Evolutionary conservation across 1,140 invertebrate species (phyloP), one percentile per base, ranked within the genome.

Genomic region (Cotesia glomerata): DNA sequence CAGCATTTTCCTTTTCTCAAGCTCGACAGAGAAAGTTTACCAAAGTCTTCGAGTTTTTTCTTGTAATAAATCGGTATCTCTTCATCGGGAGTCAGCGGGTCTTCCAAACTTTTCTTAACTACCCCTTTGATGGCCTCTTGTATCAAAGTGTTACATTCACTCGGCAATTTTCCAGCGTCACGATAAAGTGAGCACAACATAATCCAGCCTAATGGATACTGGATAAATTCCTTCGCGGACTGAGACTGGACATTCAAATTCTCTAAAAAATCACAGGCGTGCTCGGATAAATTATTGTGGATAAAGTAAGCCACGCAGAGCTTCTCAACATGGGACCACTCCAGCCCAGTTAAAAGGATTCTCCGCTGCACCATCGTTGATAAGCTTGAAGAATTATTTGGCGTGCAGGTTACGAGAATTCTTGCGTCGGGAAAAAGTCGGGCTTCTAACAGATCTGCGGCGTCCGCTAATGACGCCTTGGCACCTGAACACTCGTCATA

Each of bases 161-260:
- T 75, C 39, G 83, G 83, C 16, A 85, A 63, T 5, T 77, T 78
- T 14, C 83, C 80, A 32, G 79, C 80, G 51, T 86, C 84, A 69
- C 82, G 75, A 54, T 88, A 89, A 0, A 89, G 81, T 39, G 85
- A 83, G 71, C 88, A 89, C 7, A 90, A 82, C 76, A 89, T 81
- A 16, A 90, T 82, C 81, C 89, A 90, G 61, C 90, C 88, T 0
- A 89, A 82, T 3, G 89, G 89, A 74, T 88, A 87, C 71, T 88
- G 84, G 1, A 87, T 87, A 14, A 89, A 78, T 34, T 86, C 83
- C 69, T 83, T 82, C 74, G 81, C 83, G 0, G 80, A 64, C 67
- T 84, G 71, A 9, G 78, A 72, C 56, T 85, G 84, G 0, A 84
- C 77, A 63, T 81, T 83, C 34, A 86, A 69, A 52, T 69, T 79